Percentiles rank a stretch among this genome's conserved stretches.
Evolutionary conservation across 2,888 invertebrate genomes (phyloP).

Genomic region (Dryobotodes eremita): DNA sequence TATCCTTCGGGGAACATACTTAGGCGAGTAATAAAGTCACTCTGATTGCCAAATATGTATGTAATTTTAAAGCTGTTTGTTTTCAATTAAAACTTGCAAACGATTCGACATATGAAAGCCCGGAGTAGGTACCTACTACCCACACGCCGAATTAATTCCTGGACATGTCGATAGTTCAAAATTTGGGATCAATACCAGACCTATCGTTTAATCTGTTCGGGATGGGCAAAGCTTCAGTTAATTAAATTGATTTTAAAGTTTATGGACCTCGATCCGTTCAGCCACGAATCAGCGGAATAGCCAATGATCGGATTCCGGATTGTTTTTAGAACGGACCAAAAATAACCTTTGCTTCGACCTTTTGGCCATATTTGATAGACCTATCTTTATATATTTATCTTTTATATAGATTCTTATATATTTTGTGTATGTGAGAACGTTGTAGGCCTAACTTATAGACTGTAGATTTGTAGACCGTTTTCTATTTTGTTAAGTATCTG

Average conservation of each 20-base stretch:
- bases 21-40: neutral
- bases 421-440: no score
- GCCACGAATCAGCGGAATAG: slow-evolving; percentile 7
- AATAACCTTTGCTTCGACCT: neutral
- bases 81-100: slow-evolving; percentile 26
- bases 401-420: no score
- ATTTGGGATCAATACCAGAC: slow-evolving; percentile 43
- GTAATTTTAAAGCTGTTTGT: neutral
- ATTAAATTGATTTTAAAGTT: slow-evolving; percentile 58
- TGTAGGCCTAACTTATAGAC: no score
- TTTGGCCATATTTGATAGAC: no score
- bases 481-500: no score
- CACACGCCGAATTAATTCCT: slow-evolving; percentile 28
- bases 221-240: slow-evolving; percentile 26
- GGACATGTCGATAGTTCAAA: neutral
- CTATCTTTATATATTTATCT: no score
- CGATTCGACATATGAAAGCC: neutral
- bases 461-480: no score
- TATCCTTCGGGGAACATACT: neutral
- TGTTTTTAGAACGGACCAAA: neutral
- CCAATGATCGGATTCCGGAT: slow-evolving; percentile 7
- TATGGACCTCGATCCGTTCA: slow-evolving; percentile 1
- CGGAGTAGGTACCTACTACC: neutral
- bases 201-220: slow-evolving; percentile 27
- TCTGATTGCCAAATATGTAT: neutral